These are phyloP conservation scores for Noctilio leporinus DNA, from an alignment of 2,113 vertebrate species.

Conservation along the genomic window DNA sequence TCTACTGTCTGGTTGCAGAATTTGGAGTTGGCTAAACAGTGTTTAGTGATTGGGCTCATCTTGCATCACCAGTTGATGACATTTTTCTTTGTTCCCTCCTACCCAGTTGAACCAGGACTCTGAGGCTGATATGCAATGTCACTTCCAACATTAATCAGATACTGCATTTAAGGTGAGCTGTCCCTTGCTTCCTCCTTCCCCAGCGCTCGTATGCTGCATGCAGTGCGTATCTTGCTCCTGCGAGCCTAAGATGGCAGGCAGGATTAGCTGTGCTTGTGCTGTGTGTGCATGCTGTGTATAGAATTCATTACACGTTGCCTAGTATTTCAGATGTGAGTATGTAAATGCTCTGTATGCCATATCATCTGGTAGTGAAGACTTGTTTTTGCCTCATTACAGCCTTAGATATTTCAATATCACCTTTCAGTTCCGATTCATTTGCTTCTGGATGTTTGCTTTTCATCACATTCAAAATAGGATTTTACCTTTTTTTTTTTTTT, in stretches of 20 bases:
- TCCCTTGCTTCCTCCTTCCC: constrained; percentile 80
- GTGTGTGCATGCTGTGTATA: constrained; percentile 82
- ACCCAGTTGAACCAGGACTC: constrained; percentile 86
- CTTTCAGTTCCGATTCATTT: constrained; percentile 80
- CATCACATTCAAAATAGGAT: constrained; percentile 79
- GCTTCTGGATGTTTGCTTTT: constrained; percentile 76
- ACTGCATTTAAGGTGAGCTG: constrained; percentile 87
- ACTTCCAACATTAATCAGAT: constrained; percentile 92
- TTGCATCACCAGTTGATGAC: constrained; percentile 86
- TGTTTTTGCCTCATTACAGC: constrained; percentile 78
- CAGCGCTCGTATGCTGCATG: constrained; percentile 79
- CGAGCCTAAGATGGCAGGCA: constrained; percentile 85
- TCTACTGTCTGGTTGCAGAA: constrained; percentile 76
- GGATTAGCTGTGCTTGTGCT: constrained; percentile 85
- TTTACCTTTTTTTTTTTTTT: constrained; percentile 61
- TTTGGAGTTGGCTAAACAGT: constrained; percentile 82
- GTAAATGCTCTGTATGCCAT: constrained; percentile 83
- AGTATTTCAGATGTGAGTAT: constrained; percentile 84
- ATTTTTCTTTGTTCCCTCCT: constrained; percentile 85
- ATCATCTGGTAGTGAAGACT: constrained; percentile 78
- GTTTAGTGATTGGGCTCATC: constrained; percentile 82
- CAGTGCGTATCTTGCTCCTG: constrained; percentile 77
- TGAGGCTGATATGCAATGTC: constrained; percentile 90
- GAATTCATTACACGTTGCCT: constrained; percentile 85
- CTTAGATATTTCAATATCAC: constrained; percentile 77